phyloP scores from a whole-genome alignment of 2,113 vertebrate genomes.

The Fulica atra region DNA sequence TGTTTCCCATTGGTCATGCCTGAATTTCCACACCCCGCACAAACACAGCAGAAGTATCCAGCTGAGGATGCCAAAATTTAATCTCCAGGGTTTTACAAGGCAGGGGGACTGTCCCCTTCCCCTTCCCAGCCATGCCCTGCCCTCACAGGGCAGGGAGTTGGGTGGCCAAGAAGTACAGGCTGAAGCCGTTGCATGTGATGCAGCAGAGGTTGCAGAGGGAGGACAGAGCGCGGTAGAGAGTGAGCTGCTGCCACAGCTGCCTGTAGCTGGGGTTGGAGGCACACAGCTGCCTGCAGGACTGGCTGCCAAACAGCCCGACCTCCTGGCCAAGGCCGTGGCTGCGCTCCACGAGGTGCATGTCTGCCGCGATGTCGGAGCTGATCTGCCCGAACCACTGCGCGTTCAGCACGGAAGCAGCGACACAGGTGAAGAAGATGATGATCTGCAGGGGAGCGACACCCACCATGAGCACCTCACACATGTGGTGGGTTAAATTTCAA shows the following conservation, averaged over 20 bases:
- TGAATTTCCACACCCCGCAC: not conserved
- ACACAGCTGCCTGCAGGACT: slow-evolving; percentile 73
- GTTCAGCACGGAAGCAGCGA: slow-evolving; percentile 79
- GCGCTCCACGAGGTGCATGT: slow-evolving; percentile 81
- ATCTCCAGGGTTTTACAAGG: not conserved
- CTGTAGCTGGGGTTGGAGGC: slow-evolving; percentile 71
- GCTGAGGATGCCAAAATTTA: not conserved
- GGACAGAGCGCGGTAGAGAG: slow-evolving; percentile 76
- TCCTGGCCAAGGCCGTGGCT: slow-evolving; percentile 79
- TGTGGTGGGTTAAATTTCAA: not conserved
- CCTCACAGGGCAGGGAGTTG: slow-evolving; percentile 73
- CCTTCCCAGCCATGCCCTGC: accelerated
- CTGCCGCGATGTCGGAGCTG: slow-evolving; percentile 75
- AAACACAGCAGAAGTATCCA: not conserved
- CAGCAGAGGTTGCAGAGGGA: slow-evolving; percentile 86
- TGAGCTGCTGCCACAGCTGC: slow-evolving; percentile 68
- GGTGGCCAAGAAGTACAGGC: slow-evolving; percentile 78
- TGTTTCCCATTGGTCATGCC: not conserved
- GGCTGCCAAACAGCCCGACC: slow-evolving; percentile 70
- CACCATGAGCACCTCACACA: accelerated
- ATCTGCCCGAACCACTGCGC: slow-evolving; percentile 82
- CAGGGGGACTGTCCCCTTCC: not conserved
- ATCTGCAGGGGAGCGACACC: not conserved
- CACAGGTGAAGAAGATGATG: slow-evolving; percentile 80
- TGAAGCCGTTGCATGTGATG: slow-evolving; percentile 79